phyloP scores from a whole-genome alignment of 2,797 vertebrate genomes.

The Carapus acus region DNA sequence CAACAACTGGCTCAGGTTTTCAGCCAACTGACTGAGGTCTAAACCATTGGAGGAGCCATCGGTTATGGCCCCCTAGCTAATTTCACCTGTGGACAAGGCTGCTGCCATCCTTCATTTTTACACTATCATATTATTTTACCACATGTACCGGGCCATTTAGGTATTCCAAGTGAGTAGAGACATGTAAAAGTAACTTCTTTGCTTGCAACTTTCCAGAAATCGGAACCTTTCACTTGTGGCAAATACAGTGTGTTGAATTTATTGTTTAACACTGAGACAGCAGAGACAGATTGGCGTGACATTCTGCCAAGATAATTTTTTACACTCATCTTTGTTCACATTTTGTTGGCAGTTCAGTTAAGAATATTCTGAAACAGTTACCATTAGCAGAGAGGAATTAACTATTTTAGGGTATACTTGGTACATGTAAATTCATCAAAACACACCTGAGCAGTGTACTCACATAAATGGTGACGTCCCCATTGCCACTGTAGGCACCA shows the following conservation, averaged over 20 bases:
- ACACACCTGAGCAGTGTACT: slow-evolving; percentile 39
- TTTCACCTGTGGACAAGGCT: background rate
- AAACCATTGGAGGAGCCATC: background rate
- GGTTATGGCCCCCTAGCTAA: background rate
- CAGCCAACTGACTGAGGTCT: background rate
- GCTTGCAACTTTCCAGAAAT: too few species aligned
- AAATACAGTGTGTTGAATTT: too few species aligned
- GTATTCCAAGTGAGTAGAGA: background rate
- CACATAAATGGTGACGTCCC: slow-evolving; percentile 51
- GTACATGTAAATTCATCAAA: background rate
- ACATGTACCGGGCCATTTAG: too few species aligned
- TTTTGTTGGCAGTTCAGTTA: too few species aligned
- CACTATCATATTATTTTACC: background rate
- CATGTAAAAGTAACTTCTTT: background rate
- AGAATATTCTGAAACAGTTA: too few species aligned
- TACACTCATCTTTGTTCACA: too few species aligned
- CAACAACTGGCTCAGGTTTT: background rate
- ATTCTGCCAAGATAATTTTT: too few species aligned
- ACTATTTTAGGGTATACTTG: background rate
- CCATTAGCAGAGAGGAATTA: too few species aligned
- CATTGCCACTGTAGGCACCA: rapidly evolving
- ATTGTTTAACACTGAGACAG: too few species aligned
- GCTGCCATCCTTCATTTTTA: background rate
- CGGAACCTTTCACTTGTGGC: too few species aligned
- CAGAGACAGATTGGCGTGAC: too few species aligned